These are phyloP conservation scores for Empidonax alnorum DNA, from an alignment of 2,113 vertebrate species.

Conservation along the genomic window DNA sequence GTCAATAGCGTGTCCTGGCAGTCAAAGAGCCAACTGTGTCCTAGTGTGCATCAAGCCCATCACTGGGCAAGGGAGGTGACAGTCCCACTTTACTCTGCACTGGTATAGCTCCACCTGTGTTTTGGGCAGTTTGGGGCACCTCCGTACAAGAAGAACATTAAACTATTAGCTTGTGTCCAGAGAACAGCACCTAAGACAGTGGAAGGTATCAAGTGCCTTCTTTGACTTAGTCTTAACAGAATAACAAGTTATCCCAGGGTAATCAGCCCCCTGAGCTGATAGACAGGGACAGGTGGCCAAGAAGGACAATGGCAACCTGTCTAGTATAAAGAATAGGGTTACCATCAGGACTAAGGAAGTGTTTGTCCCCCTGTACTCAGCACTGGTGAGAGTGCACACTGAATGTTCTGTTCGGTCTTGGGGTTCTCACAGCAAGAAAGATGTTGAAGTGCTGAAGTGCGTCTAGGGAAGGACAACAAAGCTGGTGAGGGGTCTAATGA, in stretches of 20 bases:
- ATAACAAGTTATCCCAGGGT: not conserved
- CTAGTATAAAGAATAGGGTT: not conserved
- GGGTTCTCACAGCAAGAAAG: not conserved
- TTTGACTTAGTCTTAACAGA: not conserved
- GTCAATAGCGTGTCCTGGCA: not conserved
- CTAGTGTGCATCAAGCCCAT: not conserved
- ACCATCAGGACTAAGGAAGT: not conserved
- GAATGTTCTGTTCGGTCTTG: not conserved
- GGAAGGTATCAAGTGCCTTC: not conserved
- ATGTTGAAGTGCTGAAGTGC: fast-evolving
- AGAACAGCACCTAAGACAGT: not conserved
- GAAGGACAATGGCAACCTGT: not conserved
- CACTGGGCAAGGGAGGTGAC: fast-evolving
- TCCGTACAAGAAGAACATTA: not conserved
- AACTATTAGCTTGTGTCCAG: not conserved
- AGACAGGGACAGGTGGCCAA: not conserved
- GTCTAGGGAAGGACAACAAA: not conserved
- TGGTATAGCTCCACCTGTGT: not conserved
- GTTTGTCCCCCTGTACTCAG: not conserved
- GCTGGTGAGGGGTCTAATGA: not conserved
- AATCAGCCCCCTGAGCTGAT: not conserved
- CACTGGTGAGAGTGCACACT: no score
- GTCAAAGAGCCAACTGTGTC: not conserved
- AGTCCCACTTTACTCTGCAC: not conserved
- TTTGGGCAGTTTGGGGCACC: not conserved